Percentiles rank a stretch among this genome's conserved stretches.
Conservation (phyloP, 1,140 invertebrate species). For the Sweltsa coloradensis region DNA sequence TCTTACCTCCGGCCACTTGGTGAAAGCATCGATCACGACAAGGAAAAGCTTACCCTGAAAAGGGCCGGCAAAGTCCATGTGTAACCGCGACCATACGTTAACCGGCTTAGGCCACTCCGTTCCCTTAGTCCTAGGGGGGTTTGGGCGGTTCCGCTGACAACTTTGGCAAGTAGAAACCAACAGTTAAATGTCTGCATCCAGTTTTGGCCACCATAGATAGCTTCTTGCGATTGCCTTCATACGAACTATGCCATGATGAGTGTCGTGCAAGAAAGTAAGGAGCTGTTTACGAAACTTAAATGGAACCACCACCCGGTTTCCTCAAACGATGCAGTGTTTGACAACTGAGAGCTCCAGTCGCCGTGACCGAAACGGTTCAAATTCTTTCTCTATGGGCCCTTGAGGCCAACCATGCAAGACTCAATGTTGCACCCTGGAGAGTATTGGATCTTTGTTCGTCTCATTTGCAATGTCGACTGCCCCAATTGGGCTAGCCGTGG, state of each 20-base stretch:
- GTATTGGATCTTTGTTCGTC: constrained; percentile 3
- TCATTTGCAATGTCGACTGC: neutral
- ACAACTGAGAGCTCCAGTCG: constrained; percentile 9
- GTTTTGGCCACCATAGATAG: constrained; percentile 28
- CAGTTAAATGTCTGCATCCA: constrained; percentile 25
- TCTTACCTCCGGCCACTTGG: constrained; percentile 30
- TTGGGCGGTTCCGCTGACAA: constrained; percentile 17
- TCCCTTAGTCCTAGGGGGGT: no score
- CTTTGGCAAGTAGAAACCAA: constrained; percentile 8
- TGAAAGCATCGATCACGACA: constrained; percentile 23
- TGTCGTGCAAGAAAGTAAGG: constrained; percentile 25
- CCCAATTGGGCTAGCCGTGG: neutral
- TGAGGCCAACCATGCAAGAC: constrained; percentile 7
- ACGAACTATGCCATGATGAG: constrained; percentile 22
- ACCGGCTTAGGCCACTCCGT: constrained; percentile 23
- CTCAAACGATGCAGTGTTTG: constrained; percentile 9
- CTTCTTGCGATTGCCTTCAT: constrained; percentile 29
- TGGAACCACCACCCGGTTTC: constrained; percentile 24
- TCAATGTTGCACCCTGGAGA: constrained; percentile 2
- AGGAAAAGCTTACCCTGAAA: constrained; percentile 13
- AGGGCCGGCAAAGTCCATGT: constrained; percentile 17
- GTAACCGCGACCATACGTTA: constrained; percentile 31
- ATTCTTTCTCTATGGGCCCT: neutral
- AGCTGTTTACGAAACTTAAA: constrained; percentile 13
- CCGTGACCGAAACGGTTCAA: neutral